These are phyloP conservation scores for Oceanodroma leucorhoa DNA, from an alignment of 2,797 vertebrate species.

Conservation along the genomic window DNA sequence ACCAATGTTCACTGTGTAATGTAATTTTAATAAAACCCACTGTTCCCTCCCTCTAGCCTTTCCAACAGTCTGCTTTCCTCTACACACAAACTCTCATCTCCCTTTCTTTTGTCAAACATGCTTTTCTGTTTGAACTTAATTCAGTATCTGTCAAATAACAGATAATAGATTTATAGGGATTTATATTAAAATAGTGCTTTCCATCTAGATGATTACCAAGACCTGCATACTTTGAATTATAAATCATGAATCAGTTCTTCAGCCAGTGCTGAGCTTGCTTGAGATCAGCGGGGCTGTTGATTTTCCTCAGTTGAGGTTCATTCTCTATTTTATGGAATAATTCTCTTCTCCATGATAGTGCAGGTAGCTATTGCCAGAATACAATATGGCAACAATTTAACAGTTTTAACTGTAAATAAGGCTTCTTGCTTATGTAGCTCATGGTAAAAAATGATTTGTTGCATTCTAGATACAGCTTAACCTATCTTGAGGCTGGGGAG, in stretches of 20 bases:
- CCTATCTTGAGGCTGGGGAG: background rate
- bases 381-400: background rate
- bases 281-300: background rate
- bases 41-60: background rate
- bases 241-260: background rate
- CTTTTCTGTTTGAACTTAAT: constrained; percentile 1
- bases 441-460: background rate
- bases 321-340: background rate
- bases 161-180: constrained; percentile 7
- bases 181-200: constrained; percentile 19
- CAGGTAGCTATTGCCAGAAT: background rate
- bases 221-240: background rate
- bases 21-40: background rate
- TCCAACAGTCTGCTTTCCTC: background rate
- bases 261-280: background rate
- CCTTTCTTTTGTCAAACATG: background rate
- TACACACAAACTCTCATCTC: background rate
- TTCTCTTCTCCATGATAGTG: background rate
- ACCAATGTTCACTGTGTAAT: background rate
- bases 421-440: background rate
- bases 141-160: background rate
- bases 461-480: background rate
- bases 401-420: background rate
- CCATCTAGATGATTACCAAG: background rate
- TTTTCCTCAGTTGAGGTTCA: background rate